Base-by-base conservation (phyloP, 1,140 invertebrate species). In the Dysdera silvatica region DNA sequence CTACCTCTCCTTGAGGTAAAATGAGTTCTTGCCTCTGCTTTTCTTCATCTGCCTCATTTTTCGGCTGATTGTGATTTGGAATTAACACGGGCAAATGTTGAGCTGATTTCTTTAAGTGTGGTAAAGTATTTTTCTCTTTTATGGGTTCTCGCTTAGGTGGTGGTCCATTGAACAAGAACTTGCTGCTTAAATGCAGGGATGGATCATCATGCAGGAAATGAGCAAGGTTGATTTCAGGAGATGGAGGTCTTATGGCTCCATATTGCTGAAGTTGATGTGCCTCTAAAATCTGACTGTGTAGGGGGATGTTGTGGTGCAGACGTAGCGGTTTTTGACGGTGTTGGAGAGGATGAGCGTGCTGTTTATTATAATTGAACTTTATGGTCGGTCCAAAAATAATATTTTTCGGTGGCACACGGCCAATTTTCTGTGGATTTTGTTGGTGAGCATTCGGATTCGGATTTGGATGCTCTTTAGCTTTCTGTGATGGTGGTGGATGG, bases 131-230 rank as follows among this genome's bases (percentile, higher is more conserved):
- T n/a, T n/a, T n/a, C 0, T 20, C 23, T 24, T 63, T 61, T 14
- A n/a, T 28, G 3, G 20, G 8, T 40, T 63, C 56, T 40, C 52
- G 32, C 10, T n/a, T n/a, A n/a, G 61, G 52, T 6, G 61, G 61
- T 2, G 41, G 53, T 16, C 29, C 41, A 23, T 56, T 56, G 8
- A 56, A 26, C 5, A 45, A 29, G 24, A 63, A 63, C 12, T 63
- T 53, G 23, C 51, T 56, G 8, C 56, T 63, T 16, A 63, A 18
- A 40, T 63, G 55, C 24, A 55, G 61, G 2, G 61, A 32, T 23
- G 56, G 24, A 2, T 52, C 56, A 14, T 49, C 37, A 29, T 63
- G 52, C 4, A 48, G 31, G 8, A 63, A 56, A 26, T 55, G 57
- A 12, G 26, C 20, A 8, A 20, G 20, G 16, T 56, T 48, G 49